phyloP scores from a whole-genome alignment of 2,113 vertebrate genomes.

The Thunnus thynnus region DNA sequence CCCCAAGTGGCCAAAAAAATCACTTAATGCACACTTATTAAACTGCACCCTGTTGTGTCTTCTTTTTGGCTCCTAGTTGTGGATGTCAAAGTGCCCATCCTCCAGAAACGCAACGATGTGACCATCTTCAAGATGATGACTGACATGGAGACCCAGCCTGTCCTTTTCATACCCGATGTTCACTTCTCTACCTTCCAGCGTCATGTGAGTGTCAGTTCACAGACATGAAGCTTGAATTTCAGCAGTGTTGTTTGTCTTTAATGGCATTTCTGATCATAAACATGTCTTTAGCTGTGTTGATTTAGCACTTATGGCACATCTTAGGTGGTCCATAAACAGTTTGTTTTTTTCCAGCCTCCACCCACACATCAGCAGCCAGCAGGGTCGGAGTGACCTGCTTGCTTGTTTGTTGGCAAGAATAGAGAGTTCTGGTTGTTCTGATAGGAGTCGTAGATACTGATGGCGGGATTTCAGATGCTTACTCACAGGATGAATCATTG shows the following conservation, averaged over 20 bases:
- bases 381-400: conserved; percentile 70
- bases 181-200: conserved; percentile 95
- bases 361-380: conserved; percentile 54
- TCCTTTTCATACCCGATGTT: conserved; percentile 97
- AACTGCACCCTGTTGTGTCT: background rate
- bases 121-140: conserved; percentile 94
- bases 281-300: background rate
- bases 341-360: conserved; percentile 39
- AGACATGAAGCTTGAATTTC: background rate
- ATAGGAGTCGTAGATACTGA: conserved; percentile 56
- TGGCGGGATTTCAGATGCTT: conserved; percentile 64
- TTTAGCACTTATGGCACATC: background rate
- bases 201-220: conserved; percentile 87
- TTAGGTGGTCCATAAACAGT: conserved; percentile 51
- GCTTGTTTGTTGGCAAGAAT: conserved; percentile 70
- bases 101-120: conserved; percentile 94
- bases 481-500: conserved; percentile 69
- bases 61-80: conserved; percentile 78
- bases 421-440: conserved; percentile 69
- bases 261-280: background rate
- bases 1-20: background rate
- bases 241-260: background rate
- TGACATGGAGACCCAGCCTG: conserved; percentile 94
- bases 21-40: background rate
- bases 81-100: conserved; percentile 92